Conservation (phyloP, 2,888 invertebrate species). For the Phasia obesa region DNA sequence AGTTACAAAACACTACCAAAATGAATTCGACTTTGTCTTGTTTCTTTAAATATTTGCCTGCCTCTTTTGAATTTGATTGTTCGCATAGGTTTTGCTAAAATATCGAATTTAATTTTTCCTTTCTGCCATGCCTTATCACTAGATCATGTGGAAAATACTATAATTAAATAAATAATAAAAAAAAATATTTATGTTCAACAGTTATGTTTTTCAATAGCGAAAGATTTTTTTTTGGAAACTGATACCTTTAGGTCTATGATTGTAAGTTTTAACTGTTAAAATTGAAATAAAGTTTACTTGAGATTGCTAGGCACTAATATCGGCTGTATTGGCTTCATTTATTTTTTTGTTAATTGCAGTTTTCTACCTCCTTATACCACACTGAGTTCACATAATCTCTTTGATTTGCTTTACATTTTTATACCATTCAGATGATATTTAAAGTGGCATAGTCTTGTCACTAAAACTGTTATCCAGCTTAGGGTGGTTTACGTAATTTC, state of each 20-base stretch:
- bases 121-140: constrained; percentile 71
- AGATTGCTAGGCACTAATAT: no score
- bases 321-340: no score
- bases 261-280: no score
- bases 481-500: no score
- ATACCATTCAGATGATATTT: no score
- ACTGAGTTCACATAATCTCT: no score
- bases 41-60: constrained; percentile 32
- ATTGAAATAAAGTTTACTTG: no score
- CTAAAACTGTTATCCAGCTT: no score
- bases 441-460: no score
- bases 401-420: no score
- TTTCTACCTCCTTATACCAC: no score
- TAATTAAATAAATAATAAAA: constrained; percentile 64
- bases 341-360: no score
- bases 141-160: constrained; percentile 79
- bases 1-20: constrained; percentile 16
- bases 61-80: constrained; percentile 35
- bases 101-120: constrained; percentile 60
- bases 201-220: constrained; percentile 1
- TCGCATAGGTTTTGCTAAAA: constrained; percentile 40
- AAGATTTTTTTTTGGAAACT: neutral
- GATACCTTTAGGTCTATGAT: neutral
- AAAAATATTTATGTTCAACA: constrained; percentile 26
- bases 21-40: constrained; percentile 20